Percentiles rank a stretch among this genome's conserved stretches.
Evolutionary conservation across 1,140 invertebrate species (phyloP).

Genomic region (Listronotus oregonensis): DNA sequence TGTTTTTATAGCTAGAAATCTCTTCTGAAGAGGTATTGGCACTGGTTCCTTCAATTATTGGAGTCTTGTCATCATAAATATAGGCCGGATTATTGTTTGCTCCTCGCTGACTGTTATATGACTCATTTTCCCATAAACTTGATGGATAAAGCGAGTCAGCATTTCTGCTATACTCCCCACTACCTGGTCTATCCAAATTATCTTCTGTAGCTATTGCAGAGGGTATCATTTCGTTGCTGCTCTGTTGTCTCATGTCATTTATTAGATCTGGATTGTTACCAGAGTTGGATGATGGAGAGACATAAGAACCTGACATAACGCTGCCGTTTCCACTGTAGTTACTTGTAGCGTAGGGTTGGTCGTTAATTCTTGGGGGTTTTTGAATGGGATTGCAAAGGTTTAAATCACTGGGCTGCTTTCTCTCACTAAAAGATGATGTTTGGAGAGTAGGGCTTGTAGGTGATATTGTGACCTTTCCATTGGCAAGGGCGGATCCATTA

Average conservation of each 20-base stretch:
- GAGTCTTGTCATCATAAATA: slow-evolving; percentile 72
- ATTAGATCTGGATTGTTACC: slow-evolving; percentile 83
- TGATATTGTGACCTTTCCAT: slow-evolving; percentile 55
- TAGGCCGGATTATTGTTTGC: slow-evolving; percentile 55
- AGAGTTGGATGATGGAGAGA: slow-evolving; percentile 71
- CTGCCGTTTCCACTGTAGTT: slow-evolving; percentile 68
- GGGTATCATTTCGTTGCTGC: slow-evolving; percentile 58
- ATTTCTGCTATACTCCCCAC: slow-evolving; percentile 73
- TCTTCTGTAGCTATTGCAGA: slow-evolving; percentile 38
- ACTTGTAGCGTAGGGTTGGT: slow-evolving; percentile 66
- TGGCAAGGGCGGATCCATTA: slow-evolving; percentile 59
- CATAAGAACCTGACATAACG: slow-evolving; percentile 65
- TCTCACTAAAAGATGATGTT: slow-evolving; percentile 56
- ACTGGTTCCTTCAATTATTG: slow-evolving; percentile 70
- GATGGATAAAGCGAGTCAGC: slow-evolving; percentile 73
- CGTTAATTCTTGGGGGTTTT: slow-evolving; percentile 69
- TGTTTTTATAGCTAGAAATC: slow-evolving; percentile 58
- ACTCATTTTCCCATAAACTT: slow-evolving; percentile 63
- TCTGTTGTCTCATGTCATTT: slow-evolving; percentile 71
- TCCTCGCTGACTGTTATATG: slow-evolving; percentile 52
- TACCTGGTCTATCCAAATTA: slow-evolving; percentile 59
- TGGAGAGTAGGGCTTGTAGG: slow-evolving; percentile 58
- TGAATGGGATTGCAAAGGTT: slow-evolving; percentile 69
- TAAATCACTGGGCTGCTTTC: slow-evolving; percentile 56
- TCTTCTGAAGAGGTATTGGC: slow-evolving; percentile 62